A percentile compares a stretch with the other conserved stretches of the same genome.
phyloP scores from a whole-genome alignment of 23 tunicate species.

The Ciona savignyi region DNA sequence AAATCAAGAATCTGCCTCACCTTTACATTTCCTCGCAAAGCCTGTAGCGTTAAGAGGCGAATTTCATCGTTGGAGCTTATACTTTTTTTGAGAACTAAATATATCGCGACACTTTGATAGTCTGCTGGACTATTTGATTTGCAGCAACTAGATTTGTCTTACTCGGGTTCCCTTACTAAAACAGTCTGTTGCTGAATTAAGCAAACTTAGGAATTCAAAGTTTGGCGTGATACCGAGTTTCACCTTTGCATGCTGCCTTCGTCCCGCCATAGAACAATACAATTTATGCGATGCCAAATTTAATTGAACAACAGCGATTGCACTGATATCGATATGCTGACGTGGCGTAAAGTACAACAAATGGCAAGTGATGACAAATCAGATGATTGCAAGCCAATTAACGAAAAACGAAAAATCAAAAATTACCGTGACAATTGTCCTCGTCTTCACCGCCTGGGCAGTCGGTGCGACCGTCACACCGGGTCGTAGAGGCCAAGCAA shows the following conservation, averaged over 20 bases:
- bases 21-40: neutral
- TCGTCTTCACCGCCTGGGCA: neutral
- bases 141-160: no score
- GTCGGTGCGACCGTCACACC: neutral
- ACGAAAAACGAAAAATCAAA: neutral
- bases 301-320: neutral
- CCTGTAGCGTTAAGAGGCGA: no score
- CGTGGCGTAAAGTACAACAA: neutral
- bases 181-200: no score
- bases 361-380: neutral
- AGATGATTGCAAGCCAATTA: no score
- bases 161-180: no score
- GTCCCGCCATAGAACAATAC: neutral
- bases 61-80: no score
- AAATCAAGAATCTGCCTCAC: neutral
- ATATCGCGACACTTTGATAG: no score
- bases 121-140: no score
- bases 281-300: neutral
- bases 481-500: neutral
- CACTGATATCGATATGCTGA: neutral
- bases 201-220: no score
- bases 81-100: no score
- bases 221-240: no score
- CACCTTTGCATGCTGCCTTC: neutral
- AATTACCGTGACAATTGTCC: neutral